These are phyloP conservation scores for Tetrapedia diversipes DNA, from an alignment of 2,888 invertebrate genomes.

Conservation along the genomic window DNA sequence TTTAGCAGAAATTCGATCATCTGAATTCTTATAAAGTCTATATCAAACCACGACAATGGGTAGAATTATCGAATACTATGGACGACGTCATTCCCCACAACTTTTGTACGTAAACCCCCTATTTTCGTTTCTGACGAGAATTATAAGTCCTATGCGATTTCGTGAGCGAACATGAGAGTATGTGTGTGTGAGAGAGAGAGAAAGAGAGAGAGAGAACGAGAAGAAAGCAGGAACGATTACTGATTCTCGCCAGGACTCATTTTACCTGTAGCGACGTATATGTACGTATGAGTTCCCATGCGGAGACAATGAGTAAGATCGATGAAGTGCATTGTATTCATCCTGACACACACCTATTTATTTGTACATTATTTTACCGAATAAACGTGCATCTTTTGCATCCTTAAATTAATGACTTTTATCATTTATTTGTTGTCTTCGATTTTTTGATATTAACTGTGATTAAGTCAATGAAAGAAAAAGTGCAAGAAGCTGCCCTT, in stretches of 20 bases:
- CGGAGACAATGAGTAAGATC: slow-evolving; percentile 33
- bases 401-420: slow-evolving; percentile 29
- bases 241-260: slow-evolving; percentile 29
- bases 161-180: not conserved
- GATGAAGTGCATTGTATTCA: slow-evolving; percentile 56
- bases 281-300: not conserved
- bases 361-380: slow-evolving; percentile 70
- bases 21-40: not conserved
- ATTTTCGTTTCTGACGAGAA: slow-evolving; percentile 26
- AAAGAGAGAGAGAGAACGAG: not conserved
- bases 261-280: slow-evolving; percentile 5
- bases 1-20: not conserved
- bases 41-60: slow-evolving; percentile 1
- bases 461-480: no score
- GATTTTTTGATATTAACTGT: no score
- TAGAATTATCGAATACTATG: slow-evolving; percentile 2
- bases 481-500: no score
- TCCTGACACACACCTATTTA: slow-evolving; percentile 63
- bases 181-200: not conserved
- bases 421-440: no score
- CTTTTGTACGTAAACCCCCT: slow-evolving; percentile 28
- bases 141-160: not conserved
- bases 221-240: slow-evolving; percentile 5
- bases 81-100: slow-evolving; percentile 27
- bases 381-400: slow-evolving; percentile 68